Conservation (phyloP, 2,888 invertebrate genomes). For the Lithosia quadra region DNA sequence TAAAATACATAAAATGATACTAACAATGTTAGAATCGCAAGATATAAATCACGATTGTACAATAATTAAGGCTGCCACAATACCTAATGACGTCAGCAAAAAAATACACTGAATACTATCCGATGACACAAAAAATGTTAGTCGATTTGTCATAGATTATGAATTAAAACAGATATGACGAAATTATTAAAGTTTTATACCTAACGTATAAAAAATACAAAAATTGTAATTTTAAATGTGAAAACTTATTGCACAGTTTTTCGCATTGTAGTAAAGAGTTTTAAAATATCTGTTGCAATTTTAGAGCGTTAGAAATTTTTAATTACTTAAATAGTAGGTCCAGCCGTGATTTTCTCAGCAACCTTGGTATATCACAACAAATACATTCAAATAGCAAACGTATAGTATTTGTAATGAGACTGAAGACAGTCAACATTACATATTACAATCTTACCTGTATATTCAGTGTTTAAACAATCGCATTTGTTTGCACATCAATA, state of each 20-base stretch:
- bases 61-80: conserved; percentile 76
- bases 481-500: no score
- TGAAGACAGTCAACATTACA: no score
- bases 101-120: conserved; percentile 67
- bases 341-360: not conserved
- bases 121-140: conserved; percentile 37
- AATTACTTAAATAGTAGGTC: not conserved
- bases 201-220: not conserved
- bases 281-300: not conserved
- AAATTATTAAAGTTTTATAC: not conserved
- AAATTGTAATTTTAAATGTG: not conserved
- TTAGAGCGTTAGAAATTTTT: not conserved
- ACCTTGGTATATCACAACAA: no score
- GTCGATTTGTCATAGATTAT: conserved; percentile 31
- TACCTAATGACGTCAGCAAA: conserved; percentile 74
- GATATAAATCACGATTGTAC: conserved; percentile 57
- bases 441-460: no score
- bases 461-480: no score
- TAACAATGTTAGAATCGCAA: conserved; percentile 50
- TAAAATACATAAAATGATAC: conserved; percentile 40
- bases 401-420: no score
- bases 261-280: not conserved
- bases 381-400: no score
- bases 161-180: not conserved
- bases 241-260: not conserved